phyloP scores from a whole-genome alignment of 2,888 invertebrate species.

The Ernsta delagoae region DNA sequence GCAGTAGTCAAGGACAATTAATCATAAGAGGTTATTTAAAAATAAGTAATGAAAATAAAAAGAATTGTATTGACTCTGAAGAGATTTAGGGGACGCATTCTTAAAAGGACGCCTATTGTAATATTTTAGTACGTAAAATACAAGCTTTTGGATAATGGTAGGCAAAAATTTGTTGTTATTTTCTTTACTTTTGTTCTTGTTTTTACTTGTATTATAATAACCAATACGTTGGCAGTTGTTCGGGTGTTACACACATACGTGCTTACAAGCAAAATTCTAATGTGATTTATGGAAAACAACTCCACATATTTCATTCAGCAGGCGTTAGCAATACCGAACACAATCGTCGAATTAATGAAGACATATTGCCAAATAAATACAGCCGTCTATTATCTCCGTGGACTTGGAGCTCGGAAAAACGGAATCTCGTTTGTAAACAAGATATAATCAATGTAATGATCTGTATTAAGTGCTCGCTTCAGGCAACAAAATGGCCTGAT shows the following conservation, averaged over 20 bases:
- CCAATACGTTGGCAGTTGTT: background rate
- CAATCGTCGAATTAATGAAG: conserved; percentile 31
- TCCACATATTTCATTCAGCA: conserved; percentile 1
- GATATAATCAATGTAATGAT: conserved; percentile 35
- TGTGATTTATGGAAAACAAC: background rate
- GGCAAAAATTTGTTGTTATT: too few species aligned
- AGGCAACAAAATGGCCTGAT: conserved; percentile 30
- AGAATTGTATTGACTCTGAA: too few species aligned
- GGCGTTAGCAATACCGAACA: conserved; percentile 15
- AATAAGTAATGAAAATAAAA: too few species aligned
- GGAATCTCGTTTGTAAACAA: conserved; percentile 33
- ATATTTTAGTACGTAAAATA: too few species aligned
- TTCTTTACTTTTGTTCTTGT: too few species aligned
- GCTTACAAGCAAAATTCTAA: background rate
- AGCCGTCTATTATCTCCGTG: conserved; percentile 24
- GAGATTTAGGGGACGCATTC: too few species aligned
- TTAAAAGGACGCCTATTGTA: too few species aligned
- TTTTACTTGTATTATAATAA: background rate
- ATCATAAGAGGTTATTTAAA: too few species aligned
- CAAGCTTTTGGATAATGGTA: too few species aligned
- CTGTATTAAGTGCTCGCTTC: conserved; percentile 35
- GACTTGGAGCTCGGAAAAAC: conserved; percentile 27
- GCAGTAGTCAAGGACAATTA: too few species aligned
- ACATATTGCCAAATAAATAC: conserved; percentile 30
- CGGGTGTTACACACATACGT: background rate